These are phyloP conservation scores for Strigops habroptila DNA, from an alignment of 2,113 vertebrate species.

Conservation along the genomic window DNA sequence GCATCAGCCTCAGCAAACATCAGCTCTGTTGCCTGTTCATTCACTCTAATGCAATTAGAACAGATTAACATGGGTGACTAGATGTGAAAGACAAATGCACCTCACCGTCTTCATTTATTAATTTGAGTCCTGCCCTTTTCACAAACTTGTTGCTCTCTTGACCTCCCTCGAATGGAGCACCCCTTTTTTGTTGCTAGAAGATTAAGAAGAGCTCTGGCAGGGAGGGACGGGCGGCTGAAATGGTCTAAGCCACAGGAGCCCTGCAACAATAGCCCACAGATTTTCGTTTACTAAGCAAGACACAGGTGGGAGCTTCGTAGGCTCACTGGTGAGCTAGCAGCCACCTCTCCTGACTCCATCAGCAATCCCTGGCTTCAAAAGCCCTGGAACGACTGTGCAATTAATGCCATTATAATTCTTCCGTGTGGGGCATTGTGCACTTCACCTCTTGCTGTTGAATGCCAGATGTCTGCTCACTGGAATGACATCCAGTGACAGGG, in stretches of 20 bases:
- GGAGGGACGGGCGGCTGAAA: background rate
- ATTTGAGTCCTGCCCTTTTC: conserved; percentile 24
- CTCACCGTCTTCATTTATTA: background rate
- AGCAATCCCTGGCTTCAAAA: background rate
- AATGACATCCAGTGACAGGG: background rate
- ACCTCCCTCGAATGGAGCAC: background rate
- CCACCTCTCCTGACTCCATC: background rate
- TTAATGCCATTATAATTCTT: background rate
- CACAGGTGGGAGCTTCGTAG: fast-evolving
- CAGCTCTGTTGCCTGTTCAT: background rate
- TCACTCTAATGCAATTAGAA: conserved; percentile 53
- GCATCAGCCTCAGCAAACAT: background rate
- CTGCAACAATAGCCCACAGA: background rate
- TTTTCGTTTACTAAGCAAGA: background rate
- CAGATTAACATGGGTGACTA: conserved; percentile 57
- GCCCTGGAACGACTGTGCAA: background rate
- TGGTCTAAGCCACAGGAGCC: background rate
- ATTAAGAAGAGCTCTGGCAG: background rate
- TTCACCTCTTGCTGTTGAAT: background rate
- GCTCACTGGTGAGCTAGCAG: background rate
- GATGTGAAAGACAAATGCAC: conserved; percentile 35
- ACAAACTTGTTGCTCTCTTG: conserved; percentile 9
- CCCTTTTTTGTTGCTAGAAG: background rate
- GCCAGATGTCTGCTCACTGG: fast-evolving
- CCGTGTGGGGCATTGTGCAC: background rate